Evolutionary conservation across 2,888 invertebrate species (phyloP).

Genomic region (Nasonovia ribisnigri): DNA sequence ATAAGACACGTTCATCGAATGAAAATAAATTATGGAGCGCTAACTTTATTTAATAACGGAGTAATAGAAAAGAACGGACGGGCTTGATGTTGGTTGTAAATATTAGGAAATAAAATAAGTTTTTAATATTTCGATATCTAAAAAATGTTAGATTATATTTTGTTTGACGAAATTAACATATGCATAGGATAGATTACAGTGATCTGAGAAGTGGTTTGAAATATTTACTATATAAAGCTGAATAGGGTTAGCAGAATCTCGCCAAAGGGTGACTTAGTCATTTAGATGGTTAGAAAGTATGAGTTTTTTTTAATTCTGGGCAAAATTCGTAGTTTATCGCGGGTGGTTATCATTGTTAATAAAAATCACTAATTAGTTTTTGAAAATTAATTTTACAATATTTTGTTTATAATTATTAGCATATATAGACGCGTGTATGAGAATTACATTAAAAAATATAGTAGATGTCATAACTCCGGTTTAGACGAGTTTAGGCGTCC

Average conservation of each 20-base stretch:
- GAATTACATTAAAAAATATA: neutral
- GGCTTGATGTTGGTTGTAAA: neutral
- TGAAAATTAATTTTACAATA: neutral
- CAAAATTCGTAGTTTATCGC: too few species aligned
- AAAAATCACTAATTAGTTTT: too few species aligned
- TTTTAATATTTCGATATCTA: neutral
- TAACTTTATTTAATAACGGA: neutral
- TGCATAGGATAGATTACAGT: neutral
- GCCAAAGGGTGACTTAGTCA: too few species aligned
- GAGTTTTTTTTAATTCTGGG: too few species aligned
- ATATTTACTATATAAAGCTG: too few species aligned
- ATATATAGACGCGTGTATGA: neutral
- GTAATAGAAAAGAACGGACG: neutral
- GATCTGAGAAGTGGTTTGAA: neutral
- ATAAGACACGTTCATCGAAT: neutral
- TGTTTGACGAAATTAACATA: neutral
- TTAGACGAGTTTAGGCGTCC: neutral
- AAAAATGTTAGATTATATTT: neutral
- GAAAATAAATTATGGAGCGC: neutral
- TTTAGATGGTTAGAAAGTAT: too few species aligned
- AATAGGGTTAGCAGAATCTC: too few species aligned
- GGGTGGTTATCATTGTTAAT: too few species aligned
- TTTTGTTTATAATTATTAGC: neutral
- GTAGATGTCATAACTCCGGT: neutral
- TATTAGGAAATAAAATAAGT: neutral